Percentiles rank a stretch among this genome's conserved stretches.
Conservation (phyloP, 2,113 vertebrate genomes). For the Gnathonemus longibarbis region DNA sequence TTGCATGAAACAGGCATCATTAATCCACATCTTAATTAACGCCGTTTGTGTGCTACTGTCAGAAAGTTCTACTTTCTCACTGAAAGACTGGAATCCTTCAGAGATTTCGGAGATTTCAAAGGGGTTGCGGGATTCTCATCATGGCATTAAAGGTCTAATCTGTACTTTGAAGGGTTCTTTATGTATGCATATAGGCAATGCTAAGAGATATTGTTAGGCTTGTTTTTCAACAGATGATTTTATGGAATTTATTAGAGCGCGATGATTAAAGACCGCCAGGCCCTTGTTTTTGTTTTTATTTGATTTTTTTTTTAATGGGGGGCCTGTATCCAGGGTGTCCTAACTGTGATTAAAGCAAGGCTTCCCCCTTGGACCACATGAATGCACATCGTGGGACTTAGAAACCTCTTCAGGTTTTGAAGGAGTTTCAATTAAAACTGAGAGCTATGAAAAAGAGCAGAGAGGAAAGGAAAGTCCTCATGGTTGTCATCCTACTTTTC, state of each 20-base stretch:
- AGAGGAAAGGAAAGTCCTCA: slow-evolving; percentile 20
- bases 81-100: slow-evolving; percentile 51
- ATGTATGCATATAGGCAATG: neutral
- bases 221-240: neutral
- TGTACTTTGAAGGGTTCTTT: neutral
- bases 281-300: slow-evolving; percentile 1
- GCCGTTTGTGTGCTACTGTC: slow-evolving; percentile 56
- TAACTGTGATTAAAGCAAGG: slow-evolving; percentile 33
- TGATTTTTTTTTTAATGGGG: neutral
- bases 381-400: slow-evolving; percentile 32
- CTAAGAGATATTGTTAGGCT: neutral
- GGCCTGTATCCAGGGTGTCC: slow-evolving; percentile 21
- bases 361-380: slow-evolving; percentile 27
- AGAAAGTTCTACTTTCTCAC: slow-evolving; percentile 59
- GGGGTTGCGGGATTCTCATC: slow-evolving; percentile 29
- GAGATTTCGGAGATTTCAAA: slow-evolving; percentile 46
- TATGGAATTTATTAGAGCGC: neutral
- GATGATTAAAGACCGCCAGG: neutral
- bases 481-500: slow-evolving; percentile 37
- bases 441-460: slow-evolving; percentile 3
- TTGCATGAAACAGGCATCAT: slow-evolving; percentile 63
- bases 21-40: slow-evolving; percentile 74
- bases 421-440: neutral
- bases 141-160: neutral
- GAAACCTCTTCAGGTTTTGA: slow-evolving; percentile 30